Evolutionary conservation across 2,797 vertebrate genomes (phyloP).

Genomic region (Remorina albescens): DNA sequence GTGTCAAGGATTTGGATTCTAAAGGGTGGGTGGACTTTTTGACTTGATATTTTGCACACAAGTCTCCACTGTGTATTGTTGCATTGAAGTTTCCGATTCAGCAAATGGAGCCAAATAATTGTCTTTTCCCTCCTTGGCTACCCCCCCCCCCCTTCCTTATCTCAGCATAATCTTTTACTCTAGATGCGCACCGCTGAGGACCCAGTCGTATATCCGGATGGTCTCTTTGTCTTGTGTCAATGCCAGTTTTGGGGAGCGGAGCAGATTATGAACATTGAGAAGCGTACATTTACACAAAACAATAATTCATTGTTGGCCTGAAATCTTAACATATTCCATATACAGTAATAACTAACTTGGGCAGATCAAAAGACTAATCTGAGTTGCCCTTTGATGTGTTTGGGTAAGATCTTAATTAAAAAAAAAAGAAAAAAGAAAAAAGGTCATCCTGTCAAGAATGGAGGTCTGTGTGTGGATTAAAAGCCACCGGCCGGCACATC

Average conservation of each 20-base stretch:
- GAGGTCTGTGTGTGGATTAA: slow-evolving; percentile 73
- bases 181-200: slow-evolving; percentile 63
- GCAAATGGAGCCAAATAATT: slow-evolving; percentile 64
- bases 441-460: slow-evolving; percentile 59
- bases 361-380: slow-evolving; percentile 79
- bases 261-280: slow-evolving; percentile 60
- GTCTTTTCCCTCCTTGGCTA: slow-evolving; percentile 60
- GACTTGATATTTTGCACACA: slow-evolving; percentile 37
- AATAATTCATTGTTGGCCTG: slow-evolving; percentile 77
- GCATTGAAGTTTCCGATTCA: slow-evolving; percentile 57
- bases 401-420: slow-evolving; percentile 79
- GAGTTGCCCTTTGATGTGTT: slow-evolving; percentile 75
- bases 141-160: slow-evolving; percentile 59
- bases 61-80: slow-evolving; percentile 34
- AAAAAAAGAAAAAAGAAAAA: slow-evolving; percentile 45
- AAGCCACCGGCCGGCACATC: slow-evolving; percentile 70
- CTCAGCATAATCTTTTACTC: slow-evolving; percentile 59
- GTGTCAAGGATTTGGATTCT: slow-evolving; percentile 33
- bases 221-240: slow-evolving; percentile 65
- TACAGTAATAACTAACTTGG: slow-evolving; percentile 80
- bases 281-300: slow-evolving; percentile 69
- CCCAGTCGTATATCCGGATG: slow-evolving; percentile 61
- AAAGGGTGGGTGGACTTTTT: slow-evolving; percentile 37
- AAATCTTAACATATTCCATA: slow-evolving; percentile 75
- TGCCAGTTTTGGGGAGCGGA: slow-evolving; percentile 52